phyloP scores from a whole-genome alignment of 2,113 vertebrate genomes.

The Halcyon senegalensis region DNA sequence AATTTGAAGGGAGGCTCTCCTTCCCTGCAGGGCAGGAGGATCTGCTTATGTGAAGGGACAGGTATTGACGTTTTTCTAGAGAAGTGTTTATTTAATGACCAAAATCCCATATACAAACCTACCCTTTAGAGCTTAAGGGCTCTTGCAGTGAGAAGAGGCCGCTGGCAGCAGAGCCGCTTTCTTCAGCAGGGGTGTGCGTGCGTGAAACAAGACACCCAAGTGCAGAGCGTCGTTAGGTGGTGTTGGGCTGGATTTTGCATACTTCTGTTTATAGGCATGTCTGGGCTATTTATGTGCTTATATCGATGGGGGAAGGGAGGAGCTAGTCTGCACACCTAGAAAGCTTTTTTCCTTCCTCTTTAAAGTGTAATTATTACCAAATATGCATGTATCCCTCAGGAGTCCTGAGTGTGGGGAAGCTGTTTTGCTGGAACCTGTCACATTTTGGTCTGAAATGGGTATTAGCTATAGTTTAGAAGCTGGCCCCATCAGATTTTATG shows the following conservation, averaged over 20 bases:
- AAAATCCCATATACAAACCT: conserved; percentile 23
- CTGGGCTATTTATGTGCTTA: conserved; percentile 49
- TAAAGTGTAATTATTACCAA: not conserved
- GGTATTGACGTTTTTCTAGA: conserved; percentile 17
- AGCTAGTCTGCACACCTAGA: not conserved
- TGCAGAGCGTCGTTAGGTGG: not conserved
- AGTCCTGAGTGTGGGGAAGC: not conserved
- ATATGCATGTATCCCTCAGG: not conserved
- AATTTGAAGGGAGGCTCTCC: not conserved
- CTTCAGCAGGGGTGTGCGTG: not conserved
- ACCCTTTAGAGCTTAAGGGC: conserved; percentile 21
- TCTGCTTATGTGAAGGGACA: conserved; percentile 20
- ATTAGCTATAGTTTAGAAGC: not conserved
- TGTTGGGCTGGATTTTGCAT: conserved; percentile 43
- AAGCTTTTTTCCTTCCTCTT: not conserved
- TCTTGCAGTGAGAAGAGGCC: not conserved
- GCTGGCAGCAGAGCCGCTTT: not conserved
- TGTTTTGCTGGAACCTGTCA: not conserved
- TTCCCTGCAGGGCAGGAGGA: conserved; percentile 16
- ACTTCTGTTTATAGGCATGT: conserved; percentile 43
- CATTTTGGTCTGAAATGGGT: not conserved
- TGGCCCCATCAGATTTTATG: not conserved
- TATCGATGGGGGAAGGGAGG: not conserved
- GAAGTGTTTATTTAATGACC: conserved; percentile 51
- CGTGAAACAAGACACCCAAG: conserved; percentile 28